Conservation (phyloP, 2,797 vertebrate genomes). For the Micropoecilia bifurca region DNA sequence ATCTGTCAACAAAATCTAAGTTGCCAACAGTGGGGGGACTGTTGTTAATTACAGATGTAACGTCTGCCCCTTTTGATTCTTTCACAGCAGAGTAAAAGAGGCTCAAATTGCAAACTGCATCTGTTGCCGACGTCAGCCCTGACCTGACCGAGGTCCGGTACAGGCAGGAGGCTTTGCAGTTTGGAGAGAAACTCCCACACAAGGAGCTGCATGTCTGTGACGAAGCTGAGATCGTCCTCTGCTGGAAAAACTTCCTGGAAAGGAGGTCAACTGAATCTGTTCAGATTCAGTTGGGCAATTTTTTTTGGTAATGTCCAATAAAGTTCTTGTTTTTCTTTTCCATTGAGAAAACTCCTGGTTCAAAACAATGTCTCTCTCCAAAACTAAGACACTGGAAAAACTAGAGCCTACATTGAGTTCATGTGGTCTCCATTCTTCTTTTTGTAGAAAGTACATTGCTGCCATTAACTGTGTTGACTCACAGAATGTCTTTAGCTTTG, state of each 20-base stretch:
- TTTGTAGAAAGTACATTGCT: not conserved
- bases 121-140: not conserved
- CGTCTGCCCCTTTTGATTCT: too few species aligned
- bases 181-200: slow-evolving; percentile 73
- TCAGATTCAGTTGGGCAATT: not conserved
- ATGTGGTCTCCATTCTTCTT: not conserved
- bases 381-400: not conserved
- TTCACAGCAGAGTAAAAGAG: too few species aligned
- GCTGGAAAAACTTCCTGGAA: slow-evolving; percentile 66
- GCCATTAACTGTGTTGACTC: too few species aligned
- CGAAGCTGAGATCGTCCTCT: slow-evolving; percentile 62
- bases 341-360: not conserved
- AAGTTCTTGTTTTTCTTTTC: not conserved
- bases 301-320: not conserved
- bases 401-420: not conserved
- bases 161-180: slow-evolving; percentile 68
- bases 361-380: not conserved
- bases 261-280: too few species aligned
- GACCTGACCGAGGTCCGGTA: slow-evolving; percentile 71
- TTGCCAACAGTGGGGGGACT: too few species aligned
- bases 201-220: slow-evolving; percentile 68
- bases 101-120: not conserved
- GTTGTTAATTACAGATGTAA: too few species aligned
- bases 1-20: too few species aligned
- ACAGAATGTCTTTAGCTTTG: not conserved